A percentile compares a stretch with the other conserved stretches of the same genome.
These are phyloP conservation scores for Caenorhabditis panamensis DNA, from an alignment of 2,888 invertebrate genomes.

Conservation along the genomic window DNA sequence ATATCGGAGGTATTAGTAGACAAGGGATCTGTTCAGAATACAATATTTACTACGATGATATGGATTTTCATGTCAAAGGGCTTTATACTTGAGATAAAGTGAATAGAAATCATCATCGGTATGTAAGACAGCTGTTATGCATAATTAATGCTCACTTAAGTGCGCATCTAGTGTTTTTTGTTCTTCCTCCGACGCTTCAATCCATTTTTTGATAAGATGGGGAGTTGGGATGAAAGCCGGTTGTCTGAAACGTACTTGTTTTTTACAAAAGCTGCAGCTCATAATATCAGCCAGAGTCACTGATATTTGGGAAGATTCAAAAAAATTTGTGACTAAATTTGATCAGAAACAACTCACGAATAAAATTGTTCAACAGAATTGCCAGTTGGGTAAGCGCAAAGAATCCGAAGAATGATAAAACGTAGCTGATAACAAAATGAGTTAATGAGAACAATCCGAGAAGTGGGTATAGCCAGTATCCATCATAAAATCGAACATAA, in stretches of 20 bases:
- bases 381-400: slow-evolving; percentile 87
- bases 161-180: not conserved
- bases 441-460: slow-evolving; percentile 88
- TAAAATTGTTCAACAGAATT: slow-evolving; percentile 79
- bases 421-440: slow-evolving; percentile 87
- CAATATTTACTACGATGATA: too few species aligned
- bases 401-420: slow-evolving; percentile 83
- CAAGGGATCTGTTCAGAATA: too few species aligned
- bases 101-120: slow-evolving; percentile 3
- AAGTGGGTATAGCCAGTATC: slow-evolving; percentile 94
- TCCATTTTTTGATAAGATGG: not conserved
- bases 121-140: not conserved
- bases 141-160: not conserved
- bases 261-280: too few species aligned
- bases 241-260: not conserved
- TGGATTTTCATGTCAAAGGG: too few species aligned
- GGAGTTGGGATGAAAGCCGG: not conserved
- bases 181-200: not conserved
- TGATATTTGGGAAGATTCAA: too few species aligned
- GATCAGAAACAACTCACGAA: slow-evolving; percentile 29
- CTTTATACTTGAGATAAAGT: too few species aligned
- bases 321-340: too few species aligned
- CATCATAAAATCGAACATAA: slow-evolving; percentile 82
- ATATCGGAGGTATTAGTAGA: not conserved
- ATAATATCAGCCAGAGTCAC: too few species aligned